phyloP scores from a whole-genome alignment of 2,888 invertebrate genomes.

The Agonum fuliginosum region DNA sequence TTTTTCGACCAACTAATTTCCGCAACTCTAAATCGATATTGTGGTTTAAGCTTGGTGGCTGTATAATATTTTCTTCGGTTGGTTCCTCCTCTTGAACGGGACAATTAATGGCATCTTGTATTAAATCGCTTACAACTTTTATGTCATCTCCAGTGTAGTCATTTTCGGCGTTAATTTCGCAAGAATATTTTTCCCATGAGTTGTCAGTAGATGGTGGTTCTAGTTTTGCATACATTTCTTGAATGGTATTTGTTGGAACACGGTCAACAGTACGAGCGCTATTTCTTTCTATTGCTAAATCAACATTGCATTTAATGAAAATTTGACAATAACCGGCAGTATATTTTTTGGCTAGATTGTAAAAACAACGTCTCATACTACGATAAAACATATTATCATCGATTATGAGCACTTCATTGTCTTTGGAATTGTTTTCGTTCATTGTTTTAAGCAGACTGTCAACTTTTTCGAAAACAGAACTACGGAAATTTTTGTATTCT shows the following conservation, averaged over 20 bases:
- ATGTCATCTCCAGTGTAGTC: constrained; percentile 6
- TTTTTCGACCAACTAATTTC: constrained; percentile 19
- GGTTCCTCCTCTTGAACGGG: constrained; percentile 11
- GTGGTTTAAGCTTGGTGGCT: neutral
- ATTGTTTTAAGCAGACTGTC: neutral
- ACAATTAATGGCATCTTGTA: constrained; percentile 24
- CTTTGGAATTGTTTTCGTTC: neutral
- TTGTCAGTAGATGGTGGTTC: constrained; percentile 37
- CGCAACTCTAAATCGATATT: constrained; percentile 34
- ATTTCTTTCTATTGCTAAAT: constrained; percentile 36
- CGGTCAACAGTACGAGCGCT: neutral
- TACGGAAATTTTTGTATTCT: constrained; percentile 35
- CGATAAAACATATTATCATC: constrained; percentile 53
- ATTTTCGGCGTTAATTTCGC: constrained; percentile 8
- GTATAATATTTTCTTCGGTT: neutral
- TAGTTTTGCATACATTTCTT: constrained; percentile 36
- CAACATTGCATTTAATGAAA: constrained; percentile 9
- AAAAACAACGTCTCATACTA: constrained; percentile 50
- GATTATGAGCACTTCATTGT: constrained; percentile 13
- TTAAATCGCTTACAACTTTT: neutral
- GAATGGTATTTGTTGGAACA: constrained; percentile 3
- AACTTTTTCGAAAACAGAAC: constrained; percentile 12
- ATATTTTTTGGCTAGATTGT: constrained; percentile 37
- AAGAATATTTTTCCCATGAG: constrained; percentile 41
- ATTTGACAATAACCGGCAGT: constrained; percentile 27